Conservation (phyloP, 2,888 invertebrate genomes). For the Candidula unifasciata region DNA sequence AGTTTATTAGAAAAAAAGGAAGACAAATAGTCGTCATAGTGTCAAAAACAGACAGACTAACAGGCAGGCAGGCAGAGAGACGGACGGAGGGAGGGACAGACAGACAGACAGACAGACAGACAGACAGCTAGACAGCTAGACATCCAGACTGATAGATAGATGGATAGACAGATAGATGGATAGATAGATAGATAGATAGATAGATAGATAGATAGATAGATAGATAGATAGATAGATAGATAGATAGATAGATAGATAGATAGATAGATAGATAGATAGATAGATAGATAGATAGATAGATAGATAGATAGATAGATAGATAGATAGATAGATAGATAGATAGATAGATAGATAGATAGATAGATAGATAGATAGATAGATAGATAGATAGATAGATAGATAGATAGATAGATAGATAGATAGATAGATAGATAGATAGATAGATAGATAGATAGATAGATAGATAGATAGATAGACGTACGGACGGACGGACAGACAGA, state of each 20-base stretch:
- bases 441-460: slow-evolving; percentile 18
- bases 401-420: slow-evolving; percentile 18
- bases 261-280: neutral
- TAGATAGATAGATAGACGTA: neutral
- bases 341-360: slow-evolving; percentile 21
- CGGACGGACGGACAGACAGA: neutral
- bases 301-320: slow-evolving; percentile 17
- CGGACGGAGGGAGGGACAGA: too few species aligned
- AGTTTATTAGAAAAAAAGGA: too few species aligned
- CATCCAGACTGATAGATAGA: too few species aligned
- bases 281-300: neutral
- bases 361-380: slow-evolving; percentile 21
- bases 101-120: too few species aligned
- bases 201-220: too few species aligned
- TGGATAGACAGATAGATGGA: too few species aligned
- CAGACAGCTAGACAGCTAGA: too few species aligned
- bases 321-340: slow-evolving; percentile 21
- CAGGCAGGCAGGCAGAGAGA: too few species aligned
- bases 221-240: neutral
- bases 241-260: neutral
- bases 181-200: too few species aligned
- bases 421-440: slow-evolving; percentile 6
- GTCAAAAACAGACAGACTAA: too few species aligned
- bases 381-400: slow-evolving; percentile 21
- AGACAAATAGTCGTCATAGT: too few species aligned